Evolutionary conservation across 2,888 invertebrate species (phyloP).

Genomic region (Actias luna): DNA sequence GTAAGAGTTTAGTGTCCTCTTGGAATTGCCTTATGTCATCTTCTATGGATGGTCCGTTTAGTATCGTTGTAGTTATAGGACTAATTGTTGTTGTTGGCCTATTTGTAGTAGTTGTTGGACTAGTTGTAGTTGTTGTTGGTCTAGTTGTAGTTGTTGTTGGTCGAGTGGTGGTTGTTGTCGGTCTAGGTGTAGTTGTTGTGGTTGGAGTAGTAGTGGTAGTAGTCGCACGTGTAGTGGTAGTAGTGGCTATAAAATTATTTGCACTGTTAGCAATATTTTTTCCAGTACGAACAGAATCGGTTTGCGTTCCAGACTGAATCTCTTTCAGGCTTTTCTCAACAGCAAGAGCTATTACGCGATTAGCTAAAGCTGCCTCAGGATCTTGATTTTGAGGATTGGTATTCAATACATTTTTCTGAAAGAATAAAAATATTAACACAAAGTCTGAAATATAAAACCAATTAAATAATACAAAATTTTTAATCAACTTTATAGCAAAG

Average conservation of each 20-base stretch:
- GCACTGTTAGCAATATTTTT: slow-evolving; percentile 51
- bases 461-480: background rate
- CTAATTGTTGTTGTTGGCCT: slow-evolving; percentile 52
- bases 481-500: too few relatives aligned
- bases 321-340: slow-evolving; percentile 76
- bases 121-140: too few relatives aligned
- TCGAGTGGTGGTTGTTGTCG: slow-evolving; percentile 51
- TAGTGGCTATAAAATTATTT: slow-evolving; percentile 39
- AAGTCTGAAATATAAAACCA: background rate
- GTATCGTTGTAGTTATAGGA: slow-evolving; percentile 33
- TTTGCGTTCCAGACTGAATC: slow-evolving; percentile 56
- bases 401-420: slow-evolving; percentile 74
- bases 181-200: slow-evolving; percentile 47
- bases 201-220: slow-evolving; percentile 53
- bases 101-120: slow-evolving; percentile 47
- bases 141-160: slow-evolving; percentile 54
- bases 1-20: slow-evolving; percentile 72
- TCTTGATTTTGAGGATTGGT: slow-evolving; percentile 62
- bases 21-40: slow-evolving; percentile 75
- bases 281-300: slow-evolving; percentile 50
- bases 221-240: slow-evolving; percentile 43
- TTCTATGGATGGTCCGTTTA: slow-evolving; percentile 57
- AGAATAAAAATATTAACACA: slow-evolving; percentile 25
- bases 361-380: slow-evolving; percentile 74
- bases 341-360: slow-evolving; percentile 79